Conservation (phyloP, 2,113 vertebrate genomes). For the Tachysurus vachellii region DNA sequence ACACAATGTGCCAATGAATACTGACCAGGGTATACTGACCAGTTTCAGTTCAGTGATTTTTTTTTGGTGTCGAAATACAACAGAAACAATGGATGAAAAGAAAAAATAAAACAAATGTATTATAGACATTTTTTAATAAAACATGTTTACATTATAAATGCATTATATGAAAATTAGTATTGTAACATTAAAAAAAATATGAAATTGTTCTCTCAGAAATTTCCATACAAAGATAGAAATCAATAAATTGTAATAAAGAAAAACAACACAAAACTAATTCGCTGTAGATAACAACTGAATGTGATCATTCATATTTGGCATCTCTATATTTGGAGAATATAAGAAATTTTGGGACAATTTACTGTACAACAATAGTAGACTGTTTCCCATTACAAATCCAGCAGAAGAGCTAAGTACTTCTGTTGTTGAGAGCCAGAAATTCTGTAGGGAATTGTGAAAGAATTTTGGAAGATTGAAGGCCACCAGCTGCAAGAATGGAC, state of each 20-base stretch:
- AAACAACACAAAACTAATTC: background rate
- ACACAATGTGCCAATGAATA: no score
- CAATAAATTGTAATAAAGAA: background rate
- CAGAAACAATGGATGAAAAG: background rate
- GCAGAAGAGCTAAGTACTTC: background rate
- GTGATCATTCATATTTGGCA: no score
- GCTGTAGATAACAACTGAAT: background rate
- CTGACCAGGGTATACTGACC: no score
- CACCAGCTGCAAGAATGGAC: constrained; percentile 42
- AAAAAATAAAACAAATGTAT: background rate
- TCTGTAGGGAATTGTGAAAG: background rate
- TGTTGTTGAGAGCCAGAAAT: background rate
- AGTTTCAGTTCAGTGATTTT: no score
- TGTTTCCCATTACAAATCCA: background rate
- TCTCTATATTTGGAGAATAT: background rate
- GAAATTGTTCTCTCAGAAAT: background rate
- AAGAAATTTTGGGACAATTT: background rate
- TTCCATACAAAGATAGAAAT: background rate
- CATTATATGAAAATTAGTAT: background rate
- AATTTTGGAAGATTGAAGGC: constrained; percentile 35
- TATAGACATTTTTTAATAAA: background rate
- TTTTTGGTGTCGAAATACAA: no score
- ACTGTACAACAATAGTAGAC: background rate
- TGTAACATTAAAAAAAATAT: background rate
- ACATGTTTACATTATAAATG: background rate